Evolutionary conservation across 2,113 vertebrate species (phyloP).

Genomic region (Archocentrus centrarchus): DNA sequence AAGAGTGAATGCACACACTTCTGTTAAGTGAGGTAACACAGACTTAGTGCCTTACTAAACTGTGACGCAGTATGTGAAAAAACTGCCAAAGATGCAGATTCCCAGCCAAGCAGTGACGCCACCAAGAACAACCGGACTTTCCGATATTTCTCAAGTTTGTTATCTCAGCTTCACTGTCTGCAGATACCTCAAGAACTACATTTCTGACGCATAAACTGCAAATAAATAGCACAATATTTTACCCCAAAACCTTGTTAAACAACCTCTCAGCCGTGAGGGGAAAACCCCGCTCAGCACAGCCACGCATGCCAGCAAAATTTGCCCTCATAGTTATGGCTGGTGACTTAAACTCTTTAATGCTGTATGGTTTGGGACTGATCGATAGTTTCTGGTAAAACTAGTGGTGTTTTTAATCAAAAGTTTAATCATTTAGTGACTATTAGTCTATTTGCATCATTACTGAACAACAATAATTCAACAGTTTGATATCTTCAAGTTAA

Average conservation of each 20-base stretch:
- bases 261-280: neutral
- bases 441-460: neutral
- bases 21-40: neutral
- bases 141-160: neutral
- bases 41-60: neutral
- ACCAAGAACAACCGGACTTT: neutral
- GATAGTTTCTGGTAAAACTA: neutral
- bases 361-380: neutral
- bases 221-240: neutral
- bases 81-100: neutral
- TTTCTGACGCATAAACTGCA: neutral
- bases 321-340: neutral
- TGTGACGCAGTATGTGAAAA: neutral
- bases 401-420: neutral
- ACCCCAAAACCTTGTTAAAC: neutral
- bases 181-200: too few relatives aligned
- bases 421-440: neutral
- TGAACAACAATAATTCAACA: neutral
- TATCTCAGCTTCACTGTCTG: neutral
- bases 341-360: neutral
- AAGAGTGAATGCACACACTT: neutral
- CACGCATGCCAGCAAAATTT: neutral
- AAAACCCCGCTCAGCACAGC: neutral
- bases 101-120: neutral
- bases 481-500: neutral